These are phyloP conservation scores for Acleris emargana DNA, from an alignment of 2,888 invertebrate genomes.

Conservation along the genomic window DNA sequence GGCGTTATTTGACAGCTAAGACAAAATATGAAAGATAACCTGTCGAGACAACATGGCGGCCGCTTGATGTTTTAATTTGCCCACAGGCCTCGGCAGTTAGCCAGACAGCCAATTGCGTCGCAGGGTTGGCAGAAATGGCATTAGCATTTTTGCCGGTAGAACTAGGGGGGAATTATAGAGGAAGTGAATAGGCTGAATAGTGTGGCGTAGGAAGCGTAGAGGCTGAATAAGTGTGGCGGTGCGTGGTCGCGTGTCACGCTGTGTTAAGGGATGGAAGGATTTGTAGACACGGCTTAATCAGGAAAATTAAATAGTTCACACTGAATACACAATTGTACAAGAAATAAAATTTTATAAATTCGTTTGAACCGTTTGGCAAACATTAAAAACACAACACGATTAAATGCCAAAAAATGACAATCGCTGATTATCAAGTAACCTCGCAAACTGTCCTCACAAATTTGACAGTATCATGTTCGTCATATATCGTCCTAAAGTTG, in stretches of 20 bases:
- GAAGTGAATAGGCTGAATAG: slow-evolving; percentile 11
- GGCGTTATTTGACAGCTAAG: slow-evolving; percentile 65
- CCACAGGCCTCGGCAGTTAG: slow-evolving; percentile 76
- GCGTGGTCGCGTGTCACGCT: slow-evolving; percentile 3
- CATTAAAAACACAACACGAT: too few species aligned
- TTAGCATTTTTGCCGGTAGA: slow-evolving; percentile 34
- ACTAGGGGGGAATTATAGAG: slow-evolving; percentile 25
- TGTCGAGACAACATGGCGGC: slow-evolving; percentile 63
- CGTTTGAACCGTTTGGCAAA: too few species aligned
- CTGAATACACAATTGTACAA: too few species aligned
- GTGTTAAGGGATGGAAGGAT: neutral
- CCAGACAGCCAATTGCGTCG: slow-evolving; percentile 62
- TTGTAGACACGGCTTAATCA: too few species aligned
- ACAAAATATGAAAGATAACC: slow-evolving; percentile 81
- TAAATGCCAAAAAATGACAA: too few species aligned
- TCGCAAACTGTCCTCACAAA: too few species aligned
- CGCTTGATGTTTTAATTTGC: slow-evolving; percentile 79
- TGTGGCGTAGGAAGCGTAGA: slow-evolving; percentile 11
- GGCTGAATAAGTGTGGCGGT: slow-evolving; percentile 11
- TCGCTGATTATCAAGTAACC: too few species aligned
- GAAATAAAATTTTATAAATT: too few species aligned
- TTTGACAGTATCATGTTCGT: too few species aligned
- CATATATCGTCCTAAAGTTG: too few species aligned
- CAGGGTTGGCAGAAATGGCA: slow-evolving; percentile 59
- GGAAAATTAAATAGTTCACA: too few species aligned